These are phyloP conservation scores for Stramonita haemastoma DNA, from an alignment of 2,888 invertebrate genomes.

Conservation along the genomic window DNA sequence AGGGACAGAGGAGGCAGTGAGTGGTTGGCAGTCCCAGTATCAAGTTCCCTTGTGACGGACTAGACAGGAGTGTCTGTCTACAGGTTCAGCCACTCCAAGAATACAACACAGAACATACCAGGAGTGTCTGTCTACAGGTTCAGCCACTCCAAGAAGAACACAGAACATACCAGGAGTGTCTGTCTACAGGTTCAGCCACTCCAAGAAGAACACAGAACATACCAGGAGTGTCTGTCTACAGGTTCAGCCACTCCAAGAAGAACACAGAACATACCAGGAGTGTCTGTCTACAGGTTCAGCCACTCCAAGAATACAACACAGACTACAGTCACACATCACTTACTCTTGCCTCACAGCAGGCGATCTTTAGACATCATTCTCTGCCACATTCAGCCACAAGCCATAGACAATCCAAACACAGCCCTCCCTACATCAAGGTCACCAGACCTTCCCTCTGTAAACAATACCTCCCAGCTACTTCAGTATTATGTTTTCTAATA, in stretches of 20 bases:
- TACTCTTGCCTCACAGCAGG: neutral
- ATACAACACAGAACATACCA: neutral
- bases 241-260: slow-evolving; percentile 12
- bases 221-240: slow-evolving; percentile 30
- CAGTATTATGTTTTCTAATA: neutral
- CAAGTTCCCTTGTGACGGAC: neutral
- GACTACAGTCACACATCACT: neutral
- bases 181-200: too few species aligned
- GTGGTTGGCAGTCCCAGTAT: slow-evolving; percentile 23
- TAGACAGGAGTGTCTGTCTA: slow-evolving; percentile 25
- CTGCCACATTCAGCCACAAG: neutral
- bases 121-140: too few species aligned
- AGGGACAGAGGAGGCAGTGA: slow-evolving; percentile 19
- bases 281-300: slow-evolving; percentile 29
- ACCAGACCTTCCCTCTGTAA: neutral
- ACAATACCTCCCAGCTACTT: neutral
- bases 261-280: slow-evolving; percentile 4
- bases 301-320: too few species aligned
- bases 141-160: too few species aligned
- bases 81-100: slow-evolving; percentile 20
- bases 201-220: neutral
- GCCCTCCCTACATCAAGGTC: neutral
- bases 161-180: neutral
- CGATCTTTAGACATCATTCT: neutral
- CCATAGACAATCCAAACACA: slow-evolving; percentile 2